phyloP scores from a whole-genome alignment of 1,140 invertebrate species.

The Sinella curviseta region DNA sequence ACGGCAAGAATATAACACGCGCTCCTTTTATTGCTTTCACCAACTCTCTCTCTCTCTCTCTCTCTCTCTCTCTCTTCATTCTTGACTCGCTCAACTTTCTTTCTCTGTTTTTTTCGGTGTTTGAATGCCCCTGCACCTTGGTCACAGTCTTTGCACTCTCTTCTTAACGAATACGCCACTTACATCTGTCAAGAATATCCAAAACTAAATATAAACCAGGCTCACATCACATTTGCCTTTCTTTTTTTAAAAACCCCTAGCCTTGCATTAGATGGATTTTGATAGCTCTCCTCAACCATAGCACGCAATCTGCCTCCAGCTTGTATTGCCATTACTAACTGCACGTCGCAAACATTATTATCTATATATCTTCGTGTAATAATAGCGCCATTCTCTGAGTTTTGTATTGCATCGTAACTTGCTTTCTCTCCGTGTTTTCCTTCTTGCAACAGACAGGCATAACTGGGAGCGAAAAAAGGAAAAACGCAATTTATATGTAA shows the following conservation, averaged over 20 bases:
- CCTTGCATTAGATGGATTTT: background rate
- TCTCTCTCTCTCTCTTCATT: background rate
- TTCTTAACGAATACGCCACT: background rate
- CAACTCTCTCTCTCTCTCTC: background rate
- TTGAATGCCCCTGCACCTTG: background rate
- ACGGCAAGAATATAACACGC: background rate
- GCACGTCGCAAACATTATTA: too few relatives aligned
- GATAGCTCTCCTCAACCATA: too few relatives aligned
- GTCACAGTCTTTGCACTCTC: background rate
- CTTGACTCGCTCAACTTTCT: background rate
- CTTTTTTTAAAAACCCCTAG: background rate
- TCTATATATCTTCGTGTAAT: too few relatives aligned
- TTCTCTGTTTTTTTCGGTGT: too few relatives aligned
- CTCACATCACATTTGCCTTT: background rate
- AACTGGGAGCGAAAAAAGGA: background rate
- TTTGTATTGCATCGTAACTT: background rate
- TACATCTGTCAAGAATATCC: background rate
- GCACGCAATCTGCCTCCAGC: background rate
- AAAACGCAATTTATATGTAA: slow-evolving; percentile 15
- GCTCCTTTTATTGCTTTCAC: background rate
- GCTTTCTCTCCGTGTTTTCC: background rate
- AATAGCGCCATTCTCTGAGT: background rate
- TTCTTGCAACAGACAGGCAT: background rate
- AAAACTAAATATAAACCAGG: background rate
- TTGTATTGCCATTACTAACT: too few relatives aligned